A percentile compares a stretch with the other conserved stretches of the same genome.
phyloP scores from a whole-genome alignment of 1,140 invertebrate species.

The Drosophila oshimai region DNA sequence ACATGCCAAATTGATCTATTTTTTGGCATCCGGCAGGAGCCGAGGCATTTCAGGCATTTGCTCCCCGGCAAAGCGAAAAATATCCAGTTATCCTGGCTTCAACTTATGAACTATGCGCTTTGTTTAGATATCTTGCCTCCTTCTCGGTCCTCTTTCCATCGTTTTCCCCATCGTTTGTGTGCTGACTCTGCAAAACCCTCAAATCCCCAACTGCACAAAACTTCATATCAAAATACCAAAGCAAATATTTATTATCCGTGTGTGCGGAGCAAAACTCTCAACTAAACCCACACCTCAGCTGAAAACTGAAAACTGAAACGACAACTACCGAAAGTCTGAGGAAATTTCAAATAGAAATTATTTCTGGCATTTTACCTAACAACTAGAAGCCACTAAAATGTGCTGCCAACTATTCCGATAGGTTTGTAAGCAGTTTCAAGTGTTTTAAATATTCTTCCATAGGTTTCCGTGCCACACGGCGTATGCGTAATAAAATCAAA shows the following conservation, averaged over 20 bases:
- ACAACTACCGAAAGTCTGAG: conserved; percentile 29
- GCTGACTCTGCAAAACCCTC: conserved; percentile 47
- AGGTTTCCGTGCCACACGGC: neutral
- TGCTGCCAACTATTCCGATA: conserved; percentile 45
- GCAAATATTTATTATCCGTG: conserved; percentile 75
- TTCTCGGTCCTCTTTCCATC: too few species aligned
- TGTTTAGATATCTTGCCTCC: conserved; percentile 20
- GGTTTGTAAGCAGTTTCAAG: conserved; percentile 40
- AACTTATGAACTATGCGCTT: conserved; percentile 71
- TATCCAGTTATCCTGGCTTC: conserved; percentile 14
- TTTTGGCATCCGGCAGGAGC: conserved; percentile 21
- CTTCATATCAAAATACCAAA: conserved; percentile 72
- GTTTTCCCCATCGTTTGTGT: neutral
- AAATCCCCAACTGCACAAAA: conserved; percentile 58
- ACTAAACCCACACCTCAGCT: conserved; percentile 42
- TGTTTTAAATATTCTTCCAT: conserved; percentile 16
- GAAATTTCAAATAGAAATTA: conserved; percentile 65
- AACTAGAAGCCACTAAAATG: conserved; percentile 34
- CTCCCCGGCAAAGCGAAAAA: neutral
- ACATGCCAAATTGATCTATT: conserved; percentile 32
- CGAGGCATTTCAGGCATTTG: conserved; percentile 56
- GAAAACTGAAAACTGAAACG: conserved; percentile 35
- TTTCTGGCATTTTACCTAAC: conserved; percentile 76
- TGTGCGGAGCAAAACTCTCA: conserved; percentile 51
- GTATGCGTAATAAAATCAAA: conserved; percentile 44